These are phyloP conservation scores for Patella pellucida DNA, from an alignment of 2,888 invertebrate species.

Conservation along the genomic window DNA sequence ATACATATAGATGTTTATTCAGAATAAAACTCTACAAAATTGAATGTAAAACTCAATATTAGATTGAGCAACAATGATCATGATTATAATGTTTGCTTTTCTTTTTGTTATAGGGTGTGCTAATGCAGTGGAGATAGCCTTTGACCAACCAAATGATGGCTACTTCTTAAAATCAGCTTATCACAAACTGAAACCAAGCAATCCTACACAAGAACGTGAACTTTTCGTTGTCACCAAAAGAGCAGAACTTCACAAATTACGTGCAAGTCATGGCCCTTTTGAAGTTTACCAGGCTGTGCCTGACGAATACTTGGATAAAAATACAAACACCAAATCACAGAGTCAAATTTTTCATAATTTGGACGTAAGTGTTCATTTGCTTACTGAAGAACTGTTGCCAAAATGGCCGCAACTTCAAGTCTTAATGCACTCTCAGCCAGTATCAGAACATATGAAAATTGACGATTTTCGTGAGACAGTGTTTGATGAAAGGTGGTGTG, in stretches of 20 bases:
- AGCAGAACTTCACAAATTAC: slow-evolving; percentile 89
- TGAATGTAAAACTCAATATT: too few species aligned
- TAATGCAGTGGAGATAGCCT: slow-evolving; percentile 57
- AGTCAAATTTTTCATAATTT: slow-evolving; percentile 70
- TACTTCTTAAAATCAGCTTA: slow-evolving; percentile 73
- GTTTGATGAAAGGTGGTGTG: slow-evolving; percentile 55
- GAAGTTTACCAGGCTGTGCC: slow-evolving; percentile 95
- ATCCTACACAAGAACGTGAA: slow-evolving; percentile 78
- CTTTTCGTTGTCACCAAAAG: slow-evolving; percentile 93
- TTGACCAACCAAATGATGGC: slow-evolving; percentile 63
- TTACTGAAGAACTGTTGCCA: slow-evolving; percentile 86
- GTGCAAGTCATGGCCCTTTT: slow-evolving; percentile 94
- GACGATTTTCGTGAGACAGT: slow-evolving; percentile 32
- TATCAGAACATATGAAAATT: slow-evolving; percentile 71
- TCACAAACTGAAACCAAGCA: slow-evolving; percentile 49
- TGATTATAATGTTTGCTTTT: background rate
- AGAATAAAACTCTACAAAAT: too few species aligned
- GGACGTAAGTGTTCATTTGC: slow-evolving; percentile 94
- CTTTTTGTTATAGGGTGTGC: slow-evolving; percentile 47
- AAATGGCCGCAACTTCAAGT: slow-evolving; percentile 93
- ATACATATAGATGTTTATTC: too few species aligned
- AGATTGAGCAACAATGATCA: too few species aligned
- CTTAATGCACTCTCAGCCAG: slow-evolving; percentile 83
- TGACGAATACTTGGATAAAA: slow-evolving; percentile 71
- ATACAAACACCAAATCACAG: slow-evolving; percentile 36